phyloP scores from a whole-genome alignment of 2,113 vertebrate genomes.

The Nansenia antarctica region DNA sequence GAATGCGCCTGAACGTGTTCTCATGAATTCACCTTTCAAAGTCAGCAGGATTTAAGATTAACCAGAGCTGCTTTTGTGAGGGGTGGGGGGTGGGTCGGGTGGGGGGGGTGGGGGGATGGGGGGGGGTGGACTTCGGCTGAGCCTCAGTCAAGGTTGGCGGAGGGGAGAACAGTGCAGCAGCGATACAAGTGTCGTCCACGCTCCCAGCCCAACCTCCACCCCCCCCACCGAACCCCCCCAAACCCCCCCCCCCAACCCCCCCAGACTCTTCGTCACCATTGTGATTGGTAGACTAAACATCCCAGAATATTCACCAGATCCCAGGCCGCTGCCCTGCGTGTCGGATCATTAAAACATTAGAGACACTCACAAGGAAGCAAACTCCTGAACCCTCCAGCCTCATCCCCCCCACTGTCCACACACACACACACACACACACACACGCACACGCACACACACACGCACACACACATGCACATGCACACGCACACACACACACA shows the following conservation, averaged over 20 bases:
- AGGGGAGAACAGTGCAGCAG: conserved; percentile 16
- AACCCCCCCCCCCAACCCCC: too few species aligned
- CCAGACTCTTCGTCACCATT: conserved; percentile 88
- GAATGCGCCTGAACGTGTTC: neutral
- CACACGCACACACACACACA: neutral
- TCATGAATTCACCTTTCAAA: conserved; percentile 41
- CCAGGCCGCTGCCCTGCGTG: conserved; percentile 9
- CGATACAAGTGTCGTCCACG: conserved; percentile 43
- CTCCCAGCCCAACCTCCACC: conserved; percentile 1
- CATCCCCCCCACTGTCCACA: conserved; percentile 5
- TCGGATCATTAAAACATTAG: conserved; percentile 64
- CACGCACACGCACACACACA: conserved; percentile 17
- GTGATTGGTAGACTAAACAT: conserved; percentile 97
- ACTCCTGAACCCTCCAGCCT: conserved; percentile 26
- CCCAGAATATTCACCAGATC: conserved; percentile 71
- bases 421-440: conserved; percentile 40
- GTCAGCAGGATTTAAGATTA: conserved; percentile 56
- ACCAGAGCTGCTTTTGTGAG: conserved; percentile 54
- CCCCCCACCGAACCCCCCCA: conserved; percentile 22
- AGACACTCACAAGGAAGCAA: conserved; percentile 55
- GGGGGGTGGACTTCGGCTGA: neutral
- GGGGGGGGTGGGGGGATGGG: neutral
- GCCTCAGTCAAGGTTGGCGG: conserved; percentile 56
- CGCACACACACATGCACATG: neutral
- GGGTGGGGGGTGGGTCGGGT: neutral